Percentiles rank a stretch among this genome's conserved stretches.
Evolutionary conservation across 2,888 invertebrate species (phyloP).

Genomic region (Diarsia brunnea): DNA sequence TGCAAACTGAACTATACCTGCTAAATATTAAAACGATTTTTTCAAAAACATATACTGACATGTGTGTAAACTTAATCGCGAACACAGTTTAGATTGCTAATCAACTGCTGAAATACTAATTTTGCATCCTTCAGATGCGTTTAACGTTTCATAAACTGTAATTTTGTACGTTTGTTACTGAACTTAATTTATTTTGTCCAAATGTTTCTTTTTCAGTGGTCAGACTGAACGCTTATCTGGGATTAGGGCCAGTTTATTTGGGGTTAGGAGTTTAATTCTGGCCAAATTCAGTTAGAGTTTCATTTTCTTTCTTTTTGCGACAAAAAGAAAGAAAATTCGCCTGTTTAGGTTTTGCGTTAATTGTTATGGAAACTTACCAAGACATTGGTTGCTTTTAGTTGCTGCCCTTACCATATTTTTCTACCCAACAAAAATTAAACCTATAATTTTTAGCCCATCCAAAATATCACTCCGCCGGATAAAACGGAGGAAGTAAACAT

Average conservation of each 20-base stretch:
- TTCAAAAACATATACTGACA: neutral
- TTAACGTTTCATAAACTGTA: neutral
- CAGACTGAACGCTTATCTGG: neutral
- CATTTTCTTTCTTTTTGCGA: neutral
- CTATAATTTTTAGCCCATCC: slow-evolving; percentile 11
- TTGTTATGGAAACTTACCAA: too few species aligned
- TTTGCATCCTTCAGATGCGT: slow-evolving; percentile 20
- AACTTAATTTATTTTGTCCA: neutral
- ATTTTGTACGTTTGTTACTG: slow-evolving; percentile 3
- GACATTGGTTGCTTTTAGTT: too few species aligned
- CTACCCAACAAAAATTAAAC: neutral
- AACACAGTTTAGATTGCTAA: slow-evolving; percentile 6
- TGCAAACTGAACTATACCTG: neutral
- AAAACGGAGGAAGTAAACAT: slow-evolving; percentile 53
- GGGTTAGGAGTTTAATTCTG: neutral
- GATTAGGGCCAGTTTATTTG: neutral
- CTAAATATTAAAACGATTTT: neutral
- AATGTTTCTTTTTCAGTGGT: neutral
- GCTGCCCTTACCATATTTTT: too few species aligned
- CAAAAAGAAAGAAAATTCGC: too few species aligned
- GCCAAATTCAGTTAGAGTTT: neutral
- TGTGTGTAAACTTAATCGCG: neutral
- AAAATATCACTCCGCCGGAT: slow-evolving; percentile 39
- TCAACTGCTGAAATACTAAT: slow-evolving; percentile 30
- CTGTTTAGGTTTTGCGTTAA: too few species aligned